phyloP scores from a whole-genome alignment of 2,113 vertebrate species.

The Ciconia maguari region DNA sequence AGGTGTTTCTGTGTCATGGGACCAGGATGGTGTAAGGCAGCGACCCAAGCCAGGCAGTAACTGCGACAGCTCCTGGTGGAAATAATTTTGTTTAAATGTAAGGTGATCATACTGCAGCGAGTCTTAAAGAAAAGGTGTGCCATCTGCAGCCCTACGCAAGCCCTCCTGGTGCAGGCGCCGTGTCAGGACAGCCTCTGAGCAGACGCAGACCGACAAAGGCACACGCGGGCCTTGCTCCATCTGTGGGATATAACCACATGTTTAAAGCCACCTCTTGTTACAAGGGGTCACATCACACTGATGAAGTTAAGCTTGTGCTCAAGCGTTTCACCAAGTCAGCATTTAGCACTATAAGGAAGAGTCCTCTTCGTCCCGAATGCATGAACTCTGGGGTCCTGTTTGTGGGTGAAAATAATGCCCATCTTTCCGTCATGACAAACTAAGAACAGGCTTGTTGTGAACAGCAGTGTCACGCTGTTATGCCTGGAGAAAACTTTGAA shows the following conservation, averaged over 20 bases:
- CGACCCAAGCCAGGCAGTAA: too few relatives aligned
- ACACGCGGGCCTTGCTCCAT: rapidly evolving
- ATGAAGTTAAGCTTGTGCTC: neutral
- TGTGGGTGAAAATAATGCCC: neutral
- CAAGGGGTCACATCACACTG: rapidly evolving
- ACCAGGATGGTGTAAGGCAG: rapidly evolving
- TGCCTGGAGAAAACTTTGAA: neutral
- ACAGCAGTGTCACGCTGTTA: neutral
- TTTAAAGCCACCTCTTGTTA: too few relatives aligned
- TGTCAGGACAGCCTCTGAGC: neutral
- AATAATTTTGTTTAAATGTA: too few relatives aligned
- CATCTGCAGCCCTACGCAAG: rapidly evolving
- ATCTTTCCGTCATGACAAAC: neutral
- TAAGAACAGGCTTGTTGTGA: neutral
- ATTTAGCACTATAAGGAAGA: neutral
- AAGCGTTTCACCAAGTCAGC: neutral
- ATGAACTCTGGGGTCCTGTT: rapidly evolving
- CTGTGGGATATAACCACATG: rapidly evolving
- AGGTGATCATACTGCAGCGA: rapidly evolving
- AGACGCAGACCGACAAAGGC: too few relatives aligned
- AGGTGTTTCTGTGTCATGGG: neutral
- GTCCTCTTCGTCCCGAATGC: rapidly evolving
- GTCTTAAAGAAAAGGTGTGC: neutral
- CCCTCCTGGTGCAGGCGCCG: rapidly evolving
- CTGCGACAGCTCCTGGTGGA: neutral